These are phyloP conservation scores for Heliconius congener DNA, from an alignment of 1,140 invertebrate species.

Conservation along the genomic window DNA sequence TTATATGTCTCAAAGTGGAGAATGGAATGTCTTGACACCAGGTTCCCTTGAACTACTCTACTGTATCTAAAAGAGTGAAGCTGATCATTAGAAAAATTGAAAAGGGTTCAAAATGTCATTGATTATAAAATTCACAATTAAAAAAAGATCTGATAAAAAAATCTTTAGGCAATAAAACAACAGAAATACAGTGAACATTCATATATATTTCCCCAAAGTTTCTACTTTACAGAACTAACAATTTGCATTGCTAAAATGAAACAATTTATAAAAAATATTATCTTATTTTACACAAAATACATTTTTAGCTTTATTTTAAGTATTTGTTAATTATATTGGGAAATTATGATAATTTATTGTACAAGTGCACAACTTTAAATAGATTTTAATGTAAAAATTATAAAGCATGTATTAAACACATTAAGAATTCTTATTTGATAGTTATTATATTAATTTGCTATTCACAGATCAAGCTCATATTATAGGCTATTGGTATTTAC, in stretches of 20 bases:
- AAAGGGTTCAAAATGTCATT: too few relatives aligned
- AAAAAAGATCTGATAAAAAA: too few relatives aligned
- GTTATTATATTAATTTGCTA: not conserved
- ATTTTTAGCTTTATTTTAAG: not conserved
- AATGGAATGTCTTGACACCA: too few relatives aligned
- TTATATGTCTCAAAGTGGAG: too few relatives aligned
- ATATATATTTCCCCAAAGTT: not conserved
- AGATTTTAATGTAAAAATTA: not conserved
- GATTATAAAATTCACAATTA: too few relatives aligned
- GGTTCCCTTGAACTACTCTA: too few relatives aligned
- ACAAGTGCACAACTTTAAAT: not conserved
- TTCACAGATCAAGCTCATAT: constrained; percentile 12
- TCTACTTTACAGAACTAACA: constrained; percentile 6
- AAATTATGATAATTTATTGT: not conserved
- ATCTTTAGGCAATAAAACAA: not conserved
- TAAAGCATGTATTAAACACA: not conserved
- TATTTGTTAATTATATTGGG: not conserved
- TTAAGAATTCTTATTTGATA: constrained; percentile 5
- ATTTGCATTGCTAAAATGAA: not conserved
- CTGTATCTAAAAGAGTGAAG: too few relatives aligned
- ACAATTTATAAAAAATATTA: constrained; percentile 7
- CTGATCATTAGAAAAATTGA: too few relatives aligned
- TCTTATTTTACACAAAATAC: constrained; percentile 11
- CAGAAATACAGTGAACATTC: not conserved
- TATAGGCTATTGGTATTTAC: not conserved